A percentile compares a stretch with the other conserved stretches of the same genome.
Conservation (phyloP, 2,797 vertebrate genomes). For the Cirrhinus molitorella region DNA sequence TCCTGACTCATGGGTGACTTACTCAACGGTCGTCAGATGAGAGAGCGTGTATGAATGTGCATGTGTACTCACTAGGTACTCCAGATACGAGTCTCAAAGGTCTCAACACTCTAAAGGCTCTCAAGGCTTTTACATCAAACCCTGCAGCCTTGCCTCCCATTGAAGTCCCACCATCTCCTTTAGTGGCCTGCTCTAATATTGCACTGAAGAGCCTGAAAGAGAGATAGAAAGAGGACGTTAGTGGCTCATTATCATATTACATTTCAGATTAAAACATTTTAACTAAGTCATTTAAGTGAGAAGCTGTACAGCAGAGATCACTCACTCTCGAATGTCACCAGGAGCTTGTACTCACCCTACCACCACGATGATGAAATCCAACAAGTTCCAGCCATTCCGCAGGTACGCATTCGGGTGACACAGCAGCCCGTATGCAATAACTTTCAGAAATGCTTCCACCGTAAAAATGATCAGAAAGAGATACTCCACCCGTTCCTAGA, state of each 20-base stretch:
- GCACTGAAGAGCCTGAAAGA: constrained; percentile 94
- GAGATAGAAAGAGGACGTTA: constrained; percentile 7
- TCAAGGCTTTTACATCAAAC: constrained; percentile 97
- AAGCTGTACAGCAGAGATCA: not conserved
- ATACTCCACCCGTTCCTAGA: constrained; percentile 98
- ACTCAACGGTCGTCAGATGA: constrained; percentile 4
- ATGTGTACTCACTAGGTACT: constrained; percentile 93
- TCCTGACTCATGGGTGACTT: constrained; percentile 29
- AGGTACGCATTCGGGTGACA: constrained; percentile 99
- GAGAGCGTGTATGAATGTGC: not conserved
- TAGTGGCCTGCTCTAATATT: constrained; percentile 99
- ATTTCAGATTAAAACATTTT: not conserved
- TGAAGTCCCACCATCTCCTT: constrained; percentile 92
- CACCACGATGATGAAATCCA: constrained; percentile 99
- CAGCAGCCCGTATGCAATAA: constrained; percentile 98
- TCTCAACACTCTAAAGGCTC: constrained; percentile 95
- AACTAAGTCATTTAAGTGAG: not conserved
- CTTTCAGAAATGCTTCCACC: constrained; percentile 99
- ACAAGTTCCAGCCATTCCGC: constrained; percentile 99
- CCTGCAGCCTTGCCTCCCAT: constrained; percentile 97
- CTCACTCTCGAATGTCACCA: not conserved
- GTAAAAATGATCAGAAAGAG: constrained; percentile 99
- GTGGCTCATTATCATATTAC: not conserved
- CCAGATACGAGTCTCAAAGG: constrained; percentile 96
- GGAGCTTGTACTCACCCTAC: constrained; percentile 88